Base-by-base conservation (phyloP, 1,140 invertebrate genomes). In the Drosophila setifemur region DNA sequence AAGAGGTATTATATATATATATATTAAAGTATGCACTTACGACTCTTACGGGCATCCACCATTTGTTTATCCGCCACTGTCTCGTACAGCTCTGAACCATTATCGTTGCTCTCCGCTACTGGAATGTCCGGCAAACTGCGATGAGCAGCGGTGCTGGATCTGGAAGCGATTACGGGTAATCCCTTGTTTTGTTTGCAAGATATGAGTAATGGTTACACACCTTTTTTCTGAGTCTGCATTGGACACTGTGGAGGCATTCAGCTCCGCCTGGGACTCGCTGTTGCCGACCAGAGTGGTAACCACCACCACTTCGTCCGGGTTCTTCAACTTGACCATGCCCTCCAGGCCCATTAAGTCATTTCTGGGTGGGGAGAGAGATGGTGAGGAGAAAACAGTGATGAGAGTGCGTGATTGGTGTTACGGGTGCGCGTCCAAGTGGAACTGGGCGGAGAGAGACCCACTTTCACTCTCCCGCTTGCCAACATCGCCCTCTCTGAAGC, bases 51-150 rank as follows among this genome's bases (percentile, higher is more conserved):
- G 14, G 54, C 87, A 89, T 91, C 89, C 12, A 74, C 47, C n/a
- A 88, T 42, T 33, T 76, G 68, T 91, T 93, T 92, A 54, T 93
- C 93, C 11, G 92, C 92, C n/a, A 95, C 93, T 5, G 94, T 94
- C 11, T 94, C 94, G 75, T 94, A 94, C 7, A 94, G 86, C 67
- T 94, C 94, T 0, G 93, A 94, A 16, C 92, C 92, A 79, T 93
- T 93, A 43, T 93, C 92, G 66, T 91, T 91, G 11, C 89, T 90
- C 70, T 92, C 91, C 14, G 73, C 78, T 39, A 92, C 91, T 43
- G 94, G 94, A 73, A 94, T 94, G 73, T 94, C 94, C 16, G 94
- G 94, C 49, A 94, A 91, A 89, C 93, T 94, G 86, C 94, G 91
- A 70, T 94, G 92, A 7, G 93, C 93, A 5, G 86, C 88, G 12